A percentile compares a stretch with the other conserved stretches of the same genome.
phyloP scores from a whole-genome alignment of 2,113 vertebrate genomes.

The Struthidea cinerea region DNA sequence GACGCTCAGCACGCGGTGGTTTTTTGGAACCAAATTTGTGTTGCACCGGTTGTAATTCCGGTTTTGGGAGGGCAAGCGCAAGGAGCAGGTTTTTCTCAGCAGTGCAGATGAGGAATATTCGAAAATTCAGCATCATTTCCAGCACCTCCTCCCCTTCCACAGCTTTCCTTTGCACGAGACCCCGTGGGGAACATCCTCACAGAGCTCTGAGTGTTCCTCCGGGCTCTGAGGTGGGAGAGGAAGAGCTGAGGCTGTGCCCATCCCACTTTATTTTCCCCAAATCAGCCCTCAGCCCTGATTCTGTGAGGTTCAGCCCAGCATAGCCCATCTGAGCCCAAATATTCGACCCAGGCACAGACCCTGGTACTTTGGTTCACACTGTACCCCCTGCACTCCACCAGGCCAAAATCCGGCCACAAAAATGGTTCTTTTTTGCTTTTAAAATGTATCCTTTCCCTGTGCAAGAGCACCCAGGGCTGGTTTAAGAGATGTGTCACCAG shows the following conservation, averaged over 20 bases:
- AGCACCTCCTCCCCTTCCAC: rapidly evolving
- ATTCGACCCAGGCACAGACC: background rate
- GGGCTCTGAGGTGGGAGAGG: background rate
- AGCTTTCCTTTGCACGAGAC: rapidly evolving
- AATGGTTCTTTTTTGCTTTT: background rate
- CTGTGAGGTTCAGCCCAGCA: rapidly evolving
- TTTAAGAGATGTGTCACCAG: rapidly evolving
- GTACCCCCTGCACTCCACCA: rapidly evolving
- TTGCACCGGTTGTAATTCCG: rapidly evolving
- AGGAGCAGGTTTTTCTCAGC: background rate
- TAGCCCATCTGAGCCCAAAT: background rate
- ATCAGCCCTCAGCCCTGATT: rapidly evolving
- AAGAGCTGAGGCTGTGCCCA: background rate
- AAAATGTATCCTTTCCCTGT: rapidly evolving
- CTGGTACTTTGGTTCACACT: rapidly evolving
- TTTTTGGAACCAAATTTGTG: background rate
- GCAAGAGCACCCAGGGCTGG: rapidly evolving
- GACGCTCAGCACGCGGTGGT: background rate
- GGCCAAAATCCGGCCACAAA: rapidly evolving
- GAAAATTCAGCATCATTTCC: rapidly evolving
- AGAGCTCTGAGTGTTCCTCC: rapidly evolving
- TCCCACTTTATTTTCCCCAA: background rate
- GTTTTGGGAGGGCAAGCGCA: background rate
- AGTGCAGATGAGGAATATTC: rapidly evolving
- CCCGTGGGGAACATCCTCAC: rapidly evolving